Base-by-base conservation (phyloP, 1,140 invertebrate species). In the Dreissena polymorpha region DNA sequence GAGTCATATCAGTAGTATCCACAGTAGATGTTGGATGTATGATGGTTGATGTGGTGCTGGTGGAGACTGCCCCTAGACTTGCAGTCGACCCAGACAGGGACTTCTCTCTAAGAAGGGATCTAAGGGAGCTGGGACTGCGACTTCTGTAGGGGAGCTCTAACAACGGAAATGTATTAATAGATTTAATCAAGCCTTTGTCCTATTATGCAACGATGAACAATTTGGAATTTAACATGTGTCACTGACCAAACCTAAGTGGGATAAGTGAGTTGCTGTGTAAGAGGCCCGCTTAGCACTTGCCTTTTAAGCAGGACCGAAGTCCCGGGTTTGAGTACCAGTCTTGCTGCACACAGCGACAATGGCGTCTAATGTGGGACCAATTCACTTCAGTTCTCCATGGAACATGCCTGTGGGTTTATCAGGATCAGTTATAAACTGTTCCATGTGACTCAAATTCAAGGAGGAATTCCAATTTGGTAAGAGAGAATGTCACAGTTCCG, bases 21-120 rank as follows among this genome's bases (percentile, higher is more conserved):
- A 70, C 57, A 60, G 80, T 72, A 49, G 60, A 51, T 51, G 27
- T 51, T 25, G 79, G 67, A 77, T 83, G 81, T 60, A 77, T 83
- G 25, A 83, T 83, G n/a, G 81, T 83, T 25, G 81, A 83, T 16
- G 81, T 77, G 18, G 72, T 83, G 27, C 81, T 77, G 10, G 65
- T 57, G 13, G 81, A 83, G 29, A 49, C 73, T 18, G 64, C 81
- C 1, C 81, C 81, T 6, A 83, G 73, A 76, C 72, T 76, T 27
- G 23, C 16, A 5, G 73, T 83, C 3, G 81, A 83, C 7, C 73
- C 81, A 14, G 65, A 76, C 55, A 83, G 53, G 6, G 81, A 83
- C 27, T 77, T 83, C 73, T 83, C 72, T 25, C 49, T 60, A n/a
- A 83, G 51, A 14, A 83, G 55, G 10, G 73, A 71, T 23, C 67